phyloP scores from a whole-genome alignment of 2,888 invertebrate genomes.

The Aricia artaxerxes region DNA sequence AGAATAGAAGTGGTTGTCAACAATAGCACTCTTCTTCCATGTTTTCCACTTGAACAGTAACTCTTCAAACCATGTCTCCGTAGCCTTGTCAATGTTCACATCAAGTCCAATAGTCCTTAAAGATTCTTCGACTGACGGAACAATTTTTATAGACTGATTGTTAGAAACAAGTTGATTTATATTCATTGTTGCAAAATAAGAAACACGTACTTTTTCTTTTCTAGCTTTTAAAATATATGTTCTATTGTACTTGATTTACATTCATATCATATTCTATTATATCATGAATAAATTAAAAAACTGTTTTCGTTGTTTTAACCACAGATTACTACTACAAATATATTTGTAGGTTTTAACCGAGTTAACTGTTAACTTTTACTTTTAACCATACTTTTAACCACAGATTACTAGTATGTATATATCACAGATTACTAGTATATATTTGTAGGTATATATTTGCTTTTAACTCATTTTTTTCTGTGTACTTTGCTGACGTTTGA shows the following conservation, averaged over 20 bases:
- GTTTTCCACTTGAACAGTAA: constrained; percentile 68
- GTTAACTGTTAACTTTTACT: too few relatives aligned
- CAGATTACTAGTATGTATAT: too few relatives aligned
- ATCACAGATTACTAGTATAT: too few relatives aligned
- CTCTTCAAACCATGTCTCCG: constrained; percentile 64
- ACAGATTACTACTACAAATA: too few relatives aligned
- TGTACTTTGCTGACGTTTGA: too few relatives aligned
- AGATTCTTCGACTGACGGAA: constrained; percentile 71
- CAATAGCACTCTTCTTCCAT: constrained; percentile 79
- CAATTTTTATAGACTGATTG: constrained; percentile 70
- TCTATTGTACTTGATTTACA: background rate
- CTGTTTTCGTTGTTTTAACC: background rate
- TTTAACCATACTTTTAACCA: too few relatives aligned
- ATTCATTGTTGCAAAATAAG: constrained; percentile 33
- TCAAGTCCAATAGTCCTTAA: constrained; percentile 62
- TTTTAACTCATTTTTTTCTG: too few relatives aligned
- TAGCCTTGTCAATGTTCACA: constrained; percentile 65
- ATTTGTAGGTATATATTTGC: too few relatives aligned
- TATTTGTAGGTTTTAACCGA: too few relatives aligned
- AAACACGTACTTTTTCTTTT: background rate
- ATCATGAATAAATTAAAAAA: background rate
- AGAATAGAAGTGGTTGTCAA: constrained; percentile 70
- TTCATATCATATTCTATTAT: background rate
- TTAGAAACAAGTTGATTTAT: constrained; percentile 38
- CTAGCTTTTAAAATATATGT: background rate